These are phyloP conservation scores for Avahi laniger DNA, from an alignment of 2,797 vertebrate genomes.

Conservation along the genomic window DNA sequence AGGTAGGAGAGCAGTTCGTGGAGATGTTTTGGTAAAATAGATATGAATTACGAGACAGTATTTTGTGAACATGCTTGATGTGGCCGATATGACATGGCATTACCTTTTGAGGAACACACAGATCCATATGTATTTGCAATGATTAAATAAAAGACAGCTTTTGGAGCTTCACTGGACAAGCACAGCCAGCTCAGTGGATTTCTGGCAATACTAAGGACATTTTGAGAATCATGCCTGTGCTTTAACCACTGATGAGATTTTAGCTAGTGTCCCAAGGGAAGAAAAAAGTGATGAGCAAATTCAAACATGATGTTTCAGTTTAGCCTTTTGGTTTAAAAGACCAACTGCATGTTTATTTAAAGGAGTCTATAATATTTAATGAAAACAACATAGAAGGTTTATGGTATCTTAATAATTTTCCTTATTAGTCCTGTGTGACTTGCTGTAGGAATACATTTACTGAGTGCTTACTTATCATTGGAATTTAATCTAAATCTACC, in stretches of 20 bases:
- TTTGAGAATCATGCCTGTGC: background rate
- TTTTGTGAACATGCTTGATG: background rate
- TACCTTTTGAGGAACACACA: background rate
- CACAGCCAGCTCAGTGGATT: background rate
- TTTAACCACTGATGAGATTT: background rate
- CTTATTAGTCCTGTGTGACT: background rate
- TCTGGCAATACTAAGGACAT: background rate
- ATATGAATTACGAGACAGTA: background rate
- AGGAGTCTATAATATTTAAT: background rate
- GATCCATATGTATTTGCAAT: background rate
- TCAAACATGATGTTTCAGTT: background rate
- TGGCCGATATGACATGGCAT: background rate
- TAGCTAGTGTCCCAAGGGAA: background rate
- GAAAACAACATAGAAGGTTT: background rate
- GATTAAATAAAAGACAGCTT: background rate
- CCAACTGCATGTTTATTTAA: background rate
- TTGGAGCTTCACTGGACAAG: background rate
- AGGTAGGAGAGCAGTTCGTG: background rate
- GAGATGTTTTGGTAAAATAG: background rate
- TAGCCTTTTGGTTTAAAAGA: background rate
- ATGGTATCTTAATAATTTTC: background rate
- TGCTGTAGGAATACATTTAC: background rate
- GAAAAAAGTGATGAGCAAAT: background rate
- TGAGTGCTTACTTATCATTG: background rate
- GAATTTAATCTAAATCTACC: background rate